Conservation (phyloP, 2,888 invertebrate genomes). For the Lithodes maja region DNA sequence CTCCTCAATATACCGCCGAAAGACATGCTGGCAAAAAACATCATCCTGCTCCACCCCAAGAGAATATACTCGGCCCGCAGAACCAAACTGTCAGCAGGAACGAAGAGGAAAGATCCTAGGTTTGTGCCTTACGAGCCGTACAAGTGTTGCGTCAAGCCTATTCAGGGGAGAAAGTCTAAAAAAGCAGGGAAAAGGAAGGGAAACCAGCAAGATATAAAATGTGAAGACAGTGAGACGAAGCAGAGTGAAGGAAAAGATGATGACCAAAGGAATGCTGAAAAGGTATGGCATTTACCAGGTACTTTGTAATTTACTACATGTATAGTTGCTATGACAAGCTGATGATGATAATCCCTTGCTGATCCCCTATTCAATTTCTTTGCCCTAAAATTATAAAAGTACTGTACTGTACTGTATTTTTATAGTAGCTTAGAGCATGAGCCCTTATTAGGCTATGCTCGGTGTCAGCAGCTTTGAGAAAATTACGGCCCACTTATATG, state of each 20-base stretch:
- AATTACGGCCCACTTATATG: too few relatives aligned
- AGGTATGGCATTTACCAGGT: neutral
- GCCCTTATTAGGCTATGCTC: too few relatives aligned
- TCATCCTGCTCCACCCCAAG: slow-evolving; percentile 42
- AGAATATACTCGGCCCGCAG: neutral
- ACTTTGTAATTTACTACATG: too few relatives aligned
- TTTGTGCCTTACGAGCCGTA: slow-evolving; percentile 94
- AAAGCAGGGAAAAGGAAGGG: neutral
- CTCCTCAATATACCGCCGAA: slow-evolving; percentile 61
- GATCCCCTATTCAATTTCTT: too few relatives aligned
- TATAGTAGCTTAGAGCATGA: too few relatives aligned
- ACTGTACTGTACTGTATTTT: too few relatives aligned
- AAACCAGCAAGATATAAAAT: neutral
- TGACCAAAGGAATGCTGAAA: slow-evolving; percentile 30
- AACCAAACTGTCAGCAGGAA: neutral
- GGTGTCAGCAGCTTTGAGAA: too few relatives aligned
- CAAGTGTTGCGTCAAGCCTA: slow-evolving; percentile 77
- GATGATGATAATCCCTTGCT: too few relatives aligned
- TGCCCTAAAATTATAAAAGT: too few relatives aligned
- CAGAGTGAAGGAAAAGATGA: neutral
- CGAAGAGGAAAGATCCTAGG: slow-evolving; percentile 80
- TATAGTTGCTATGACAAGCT: too few relatives aligned
- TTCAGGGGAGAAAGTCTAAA: slow-evolving; percentile 35
- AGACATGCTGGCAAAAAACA: slow-evolving; percentile 44
- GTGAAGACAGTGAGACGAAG: neutral